Evolutionary conservation across 2,797 vertebrate genomes (phyloP).

Genomic region (Prionace glauca): DNA sequence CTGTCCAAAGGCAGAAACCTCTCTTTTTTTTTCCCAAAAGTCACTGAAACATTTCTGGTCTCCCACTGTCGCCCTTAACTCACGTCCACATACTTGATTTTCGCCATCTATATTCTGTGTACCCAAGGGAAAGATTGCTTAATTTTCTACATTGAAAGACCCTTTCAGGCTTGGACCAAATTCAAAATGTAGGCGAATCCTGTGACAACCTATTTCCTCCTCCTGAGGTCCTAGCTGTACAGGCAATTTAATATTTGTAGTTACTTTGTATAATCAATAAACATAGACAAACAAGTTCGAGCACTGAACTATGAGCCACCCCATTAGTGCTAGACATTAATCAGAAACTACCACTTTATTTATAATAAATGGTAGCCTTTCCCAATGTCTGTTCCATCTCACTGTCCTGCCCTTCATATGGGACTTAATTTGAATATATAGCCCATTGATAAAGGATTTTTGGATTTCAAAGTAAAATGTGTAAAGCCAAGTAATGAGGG

Average conservation of each 20-base stretch:
- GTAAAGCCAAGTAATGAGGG: no score
- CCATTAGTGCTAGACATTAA: neutral
- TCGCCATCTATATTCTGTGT: neutral
- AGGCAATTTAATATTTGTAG: neutral
- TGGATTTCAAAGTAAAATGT: neutral
- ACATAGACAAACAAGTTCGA: neutral
- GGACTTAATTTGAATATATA: neutral
- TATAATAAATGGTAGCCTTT: neutral
- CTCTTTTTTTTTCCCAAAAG: neutral
- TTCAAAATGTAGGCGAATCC: neutral
- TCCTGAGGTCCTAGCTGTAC: neutral
- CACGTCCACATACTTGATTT: neutral
- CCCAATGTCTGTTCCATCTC: neutral
- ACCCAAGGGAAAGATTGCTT: neutral
- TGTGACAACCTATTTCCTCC: neutral
- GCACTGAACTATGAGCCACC: neutral
- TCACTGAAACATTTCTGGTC: neutral
- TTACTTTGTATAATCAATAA: neutral
- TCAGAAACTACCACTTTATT: neutral
- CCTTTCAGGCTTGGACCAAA: neutral
- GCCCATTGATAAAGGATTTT: neutral
- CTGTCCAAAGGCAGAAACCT: neutral
- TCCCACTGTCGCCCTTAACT: neutral
- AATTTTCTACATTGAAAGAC: neutral
- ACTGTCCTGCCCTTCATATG: neutral